Conservation (phyloP, 2,113 vertebrate species). For the Tragelaphus buxtoni region DNA sequence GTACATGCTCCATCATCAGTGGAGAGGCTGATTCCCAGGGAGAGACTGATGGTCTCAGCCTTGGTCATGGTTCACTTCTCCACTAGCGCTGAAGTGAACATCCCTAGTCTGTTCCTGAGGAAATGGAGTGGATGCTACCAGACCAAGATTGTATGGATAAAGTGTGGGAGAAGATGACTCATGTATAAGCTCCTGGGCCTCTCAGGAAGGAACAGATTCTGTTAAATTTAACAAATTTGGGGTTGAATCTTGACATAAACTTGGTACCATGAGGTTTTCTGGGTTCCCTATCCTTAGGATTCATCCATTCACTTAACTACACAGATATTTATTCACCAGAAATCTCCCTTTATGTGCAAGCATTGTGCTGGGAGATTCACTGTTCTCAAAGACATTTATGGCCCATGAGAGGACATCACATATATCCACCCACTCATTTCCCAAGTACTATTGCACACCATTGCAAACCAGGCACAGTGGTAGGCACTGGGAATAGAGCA, state of each 20-base stretch:
- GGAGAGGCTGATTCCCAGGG: neutral
- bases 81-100: neutral
- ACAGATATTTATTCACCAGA: neutral
- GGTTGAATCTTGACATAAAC: neutral
- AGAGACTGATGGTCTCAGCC: neutral
- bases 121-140: neutral
- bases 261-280: neutral
- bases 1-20: accelerated
- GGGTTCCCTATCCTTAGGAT: neutral
- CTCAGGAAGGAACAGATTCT: neutral
- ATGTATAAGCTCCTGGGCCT: neutral
- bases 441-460: neutral
- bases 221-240: neutral
- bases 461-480: neutral
- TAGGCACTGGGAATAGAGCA: neutral
- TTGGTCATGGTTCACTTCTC: neutral
- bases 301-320: neutral
- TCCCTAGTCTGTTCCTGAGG: neutral
- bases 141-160: neutral
- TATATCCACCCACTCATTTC: neutral
- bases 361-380: neutral
- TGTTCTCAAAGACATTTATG: neutral
- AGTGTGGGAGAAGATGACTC: neutral
- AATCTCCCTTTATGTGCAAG: neutral
- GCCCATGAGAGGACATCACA: neutral